A percentile compares a stretch with the other conserved stretches of the same genome.
Evolutionary conservation across 1,140 invertebrate species (phyloP).

Genomic region (Diorhabda sublineata): DNA sequence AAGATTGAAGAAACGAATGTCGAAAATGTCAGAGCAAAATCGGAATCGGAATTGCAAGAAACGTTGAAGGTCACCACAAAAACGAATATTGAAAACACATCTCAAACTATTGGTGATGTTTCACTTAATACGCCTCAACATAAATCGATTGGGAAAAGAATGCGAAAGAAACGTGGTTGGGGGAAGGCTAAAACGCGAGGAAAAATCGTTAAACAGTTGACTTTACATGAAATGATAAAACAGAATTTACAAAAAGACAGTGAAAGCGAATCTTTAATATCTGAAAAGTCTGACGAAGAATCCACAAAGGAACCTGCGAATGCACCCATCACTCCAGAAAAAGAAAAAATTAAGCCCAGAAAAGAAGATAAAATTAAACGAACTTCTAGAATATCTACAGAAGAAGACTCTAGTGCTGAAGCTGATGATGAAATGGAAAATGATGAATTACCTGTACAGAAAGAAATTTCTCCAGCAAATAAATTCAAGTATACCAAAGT

Average conservation of each 20-base stretch:
- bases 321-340: slow-evolving; percentile 38
- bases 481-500: slow-evolving; percentile 44
- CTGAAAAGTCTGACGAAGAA: slow-evolving; percentile 42
- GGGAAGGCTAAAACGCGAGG: slow-evolving; percentile 37
- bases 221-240: slow-evolving; percentile 39
- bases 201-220: slow-evolving; percentile 29
- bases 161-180: slow-evolving; percentile 45
- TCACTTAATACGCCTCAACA: slow-evolving; percentile 30
- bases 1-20: slow-evolving; percentile 25
- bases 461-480: slow-evolving; percentile 34
- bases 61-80: slow-evolving; percentile 1
- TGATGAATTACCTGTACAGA: slow-evolving; percentile 47
- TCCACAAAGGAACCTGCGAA: slow-evolving; percentile 42
- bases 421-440: slow-evolving; percentile 61
- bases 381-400: slow-evolving; percentile 45
- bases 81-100: neutral
- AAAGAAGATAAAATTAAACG: slow-evolving; percentile 51
- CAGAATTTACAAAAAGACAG: slow-evolving; percentile 36
- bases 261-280: slow-evolving; percentile 40
- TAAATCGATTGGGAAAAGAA: slow-evolving; percentile 33
- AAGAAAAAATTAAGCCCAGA: slow-evolving; percentile 42
- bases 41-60: slow-evolving; percentile 4
- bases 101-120: neutral
- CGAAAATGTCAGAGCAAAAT: slow-evolving; percentile 13
- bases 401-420: slow-evolving; percentile 58